Percentiles rank a stretch among this genome's conserved stretches.
phyloP scores from a whole-genome alignment of 2,888 invertebrate genomes.

The Acanthosepion pharaonis region DNA sequence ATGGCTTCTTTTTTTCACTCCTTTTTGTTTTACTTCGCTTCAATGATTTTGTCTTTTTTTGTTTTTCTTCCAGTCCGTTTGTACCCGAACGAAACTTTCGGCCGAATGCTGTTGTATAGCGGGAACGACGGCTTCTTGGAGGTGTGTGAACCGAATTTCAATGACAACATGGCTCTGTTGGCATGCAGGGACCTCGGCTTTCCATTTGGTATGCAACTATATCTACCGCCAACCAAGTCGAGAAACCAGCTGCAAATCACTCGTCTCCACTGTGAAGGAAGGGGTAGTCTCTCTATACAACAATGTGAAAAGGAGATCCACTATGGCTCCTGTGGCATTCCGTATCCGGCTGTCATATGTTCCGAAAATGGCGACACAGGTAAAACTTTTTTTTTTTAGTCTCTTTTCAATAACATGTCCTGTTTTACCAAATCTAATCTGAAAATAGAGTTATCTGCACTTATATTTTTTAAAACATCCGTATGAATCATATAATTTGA shows the following conservation, averaged over 20 bases:
- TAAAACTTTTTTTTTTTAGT: neutral
- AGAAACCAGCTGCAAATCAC: constrained; percentile 9
- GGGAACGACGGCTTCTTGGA: constrained; percentile 41
- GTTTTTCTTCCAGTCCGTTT: neutral
- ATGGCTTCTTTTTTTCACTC: too few relatives aligned
- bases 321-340: neutral
- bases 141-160: constrained; percentile 43
- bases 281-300: constrained; percentile 40
- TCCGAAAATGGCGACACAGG: neutral
- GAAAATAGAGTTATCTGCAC: too few relatives aligned
- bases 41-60: neutral
- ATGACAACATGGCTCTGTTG: neutral
- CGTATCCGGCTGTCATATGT: constrained; percentile 33
- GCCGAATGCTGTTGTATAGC: constrained; percentile 41
- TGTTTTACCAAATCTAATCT: too few relatives aligned
- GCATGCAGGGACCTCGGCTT: constrained; percentile 38
- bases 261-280: neutral
- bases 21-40: too few relatives aligned
- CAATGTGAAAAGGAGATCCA: constrained; percentile 41
- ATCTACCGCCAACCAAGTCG: neutral
- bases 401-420: too few relatives aligned
- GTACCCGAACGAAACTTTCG: constrained; percentile 24
- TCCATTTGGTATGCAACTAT: neutral
- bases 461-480: too few relatives aligned
- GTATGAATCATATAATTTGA: too few relatives aligned